Percentiles rank a stretch among this genome's conserved stretches.
These are phyloP conservation scores for Lasiurus borealis DNA, from an alignment of 2,113 vertebrate genomes.

Conservation along the genomic window DNA sequence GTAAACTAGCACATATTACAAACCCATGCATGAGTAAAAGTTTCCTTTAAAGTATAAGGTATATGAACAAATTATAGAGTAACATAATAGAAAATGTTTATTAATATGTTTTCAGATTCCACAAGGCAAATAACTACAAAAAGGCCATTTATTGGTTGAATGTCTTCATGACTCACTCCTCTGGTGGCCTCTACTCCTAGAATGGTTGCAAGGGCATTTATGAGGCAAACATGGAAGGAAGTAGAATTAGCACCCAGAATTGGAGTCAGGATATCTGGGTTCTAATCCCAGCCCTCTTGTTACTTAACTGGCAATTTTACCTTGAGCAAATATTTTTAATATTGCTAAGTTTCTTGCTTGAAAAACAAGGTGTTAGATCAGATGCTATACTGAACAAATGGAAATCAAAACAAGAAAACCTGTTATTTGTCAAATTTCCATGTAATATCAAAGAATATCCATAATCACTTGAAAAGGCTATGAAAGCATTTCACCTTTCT, in stretches of 20 bases:
- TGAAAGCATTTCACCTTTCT: not conserved
- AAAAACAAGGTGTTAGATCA: not conserved
- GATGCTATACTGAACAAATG: conserved; percentile 22
- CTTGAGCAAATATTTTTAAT: not conserved
- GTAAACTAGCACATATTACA: not conserved
- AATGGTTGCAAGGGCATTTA: not conserved
- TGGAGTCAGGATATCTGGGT: not conserved
- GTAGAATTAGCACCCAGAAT: not conserved
- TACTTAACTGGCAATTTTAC: conserved; percentile 22
- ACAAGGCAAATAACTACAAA: not conserved
- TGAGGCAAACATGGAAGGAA: not conserved
- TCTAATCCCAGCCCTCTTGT: not conserved
- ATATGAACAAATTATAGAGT: not conserved
- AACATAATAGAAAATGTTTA: not conserved
- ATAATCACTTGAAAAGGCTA: not conserved
- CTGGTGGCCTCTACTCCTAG: not conserved
- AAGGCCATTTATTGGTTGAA: not conserved
- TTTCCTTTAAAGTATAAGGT: not conserved
- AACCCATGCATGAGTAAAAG: not conserved
- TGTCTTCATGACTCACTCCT: not conserved
- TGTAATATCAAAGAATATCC: not conserved
- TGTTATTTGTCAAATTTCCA: not conserved
- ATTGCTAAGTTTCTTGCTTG: not conserved
- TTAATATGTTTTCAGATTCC: not conserved
- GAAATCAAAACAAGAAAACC: not conserved